These are phyloP conservation scores for Parazoanthus atlanticus DNA, from an alignment of 92 coral and sea anemone genomes.

Conservation along the genomic window DNA sequence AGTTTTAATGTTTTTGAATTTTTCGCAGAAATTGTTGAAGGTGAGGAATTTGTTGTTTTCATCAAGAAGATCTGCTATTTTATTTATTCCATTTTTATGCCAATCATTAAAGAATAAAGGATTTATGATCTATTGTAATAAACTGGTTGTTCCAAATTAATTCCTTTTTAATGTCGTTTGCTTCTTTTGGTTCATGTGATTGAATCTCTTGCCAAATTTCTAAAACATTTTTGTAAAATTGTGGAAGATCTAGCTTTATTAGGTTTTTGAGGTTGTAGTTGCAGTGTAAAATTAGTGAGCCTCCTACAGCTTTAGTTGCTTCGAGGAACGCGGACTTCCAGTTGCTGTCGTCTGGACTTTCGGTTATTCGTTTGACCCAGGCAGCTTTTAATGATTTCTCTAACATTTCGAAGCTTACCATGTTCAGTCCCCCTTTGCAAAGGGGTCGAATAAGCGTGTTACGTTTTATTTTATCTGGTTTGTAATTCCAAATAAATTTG, in stretches of 20 bases:
- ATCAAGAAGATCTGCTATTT: conserved; percentile 1
- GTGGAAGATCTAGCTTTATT: background rate
- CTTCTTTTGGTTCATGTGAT: conserved; percentile 6
- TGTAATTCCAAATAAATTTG: background rate
- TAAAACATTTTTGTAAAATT: background rate
- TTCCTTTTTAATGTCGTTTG: background rate
- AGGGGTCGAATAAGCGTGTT: conserved; percentile 35
- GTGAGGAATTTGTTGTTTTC: background rate
- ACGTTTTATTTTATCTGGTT: conserved; percentile 2
- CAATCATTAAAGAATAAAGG: background rate
- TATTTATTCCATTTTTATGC: background rate
- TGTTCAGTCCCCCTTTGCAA: conserved; percentile 14
- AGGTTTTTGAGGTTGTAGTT: background rate
- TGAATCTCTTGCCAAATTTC: background rate
- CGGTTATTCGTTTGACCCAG: conserved; percentile 35
- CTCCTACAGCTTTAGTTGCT: background rate
- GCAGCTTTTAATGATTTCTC: conserved; percentile 29
- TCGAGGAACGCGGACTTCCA: conserved; percentile 40
- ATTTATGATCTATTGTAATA: background rate
- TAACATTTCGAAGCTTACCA: conserved; percentile 18
- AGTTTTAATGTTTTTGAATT: conserved; percentile 19
- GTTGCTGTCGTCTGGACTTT: conserved; percentile 2
- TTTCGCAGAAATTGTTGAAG: background rate
- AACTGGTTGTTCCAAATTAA: conserved; percentile 12
- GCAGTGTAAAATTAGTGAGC: background rate